These are phyloP conservation scores for Sebastolobus alascanus DNA, from an alignment of 2,797 vertebrate species.

Conservation along the genomic window DNA sequence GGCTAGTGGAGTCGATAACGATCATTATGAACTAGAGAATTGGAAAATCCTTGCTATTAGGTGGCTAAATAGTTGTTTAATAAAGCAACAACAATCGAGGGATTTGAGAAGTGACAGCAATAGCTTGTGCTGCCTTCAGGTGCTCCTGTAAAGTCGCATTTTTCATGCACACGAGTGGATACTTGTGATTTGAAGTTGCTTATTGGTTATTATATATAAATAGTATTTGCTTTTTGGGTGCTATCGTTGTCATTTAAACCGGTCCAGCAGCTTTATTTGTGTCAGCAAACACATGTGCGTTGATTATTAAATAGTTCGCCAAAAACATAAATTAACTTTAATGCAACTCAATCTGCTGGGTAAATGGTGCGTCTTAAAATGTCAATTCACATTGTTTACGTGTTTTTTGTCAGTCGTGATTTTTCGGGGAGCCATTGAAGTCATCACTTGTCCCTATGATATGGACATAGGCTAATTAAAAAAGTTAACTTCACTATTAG, in stretches of 20 bases:
- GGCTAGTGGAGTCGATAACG: background rate
- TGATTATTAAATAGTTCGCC: background rate
- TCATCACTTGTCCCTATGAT: background rate
- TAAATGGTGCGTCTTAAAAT: background rate
- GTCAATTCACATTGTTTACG: background rate
- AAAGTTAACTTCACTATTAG: background rate
- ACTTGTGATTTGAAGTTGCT: background rate
- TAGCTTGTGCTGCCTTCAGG: conserved; percentile 45
- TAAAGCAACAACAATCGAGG: background rate
- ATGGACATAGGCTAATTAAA: background rate
- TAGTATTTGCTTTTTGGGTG: background rate
- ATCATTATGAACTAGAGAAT: fast-evolving
- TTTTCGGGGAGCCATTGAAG: background rate
- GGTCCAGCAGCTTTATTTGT: background rate
- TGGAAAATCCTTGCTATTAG: fast-evolving
- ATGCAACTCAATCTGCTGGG: background rate
- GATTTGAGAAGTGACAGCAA: conserved; percentile 26
- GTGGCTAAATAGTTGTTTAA: background rate
- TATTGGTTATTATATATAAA: background rate
- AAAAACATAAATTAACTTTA: too few species aligned
- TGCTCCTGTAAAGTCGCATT: conserved; percentile 15
- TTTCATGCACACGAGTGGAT: background rate
- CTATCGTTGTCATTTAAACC: background rate
- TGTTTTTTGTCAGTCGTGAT: background rate
- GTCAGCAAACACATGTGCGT: background rate